A percentile compares a stretch with the other conserved stretches of the same genome.
phyloP scores from a whole-genome alignment of 2,797 vertebrate species.

The Odontamblyopus rebecca region DNA sequence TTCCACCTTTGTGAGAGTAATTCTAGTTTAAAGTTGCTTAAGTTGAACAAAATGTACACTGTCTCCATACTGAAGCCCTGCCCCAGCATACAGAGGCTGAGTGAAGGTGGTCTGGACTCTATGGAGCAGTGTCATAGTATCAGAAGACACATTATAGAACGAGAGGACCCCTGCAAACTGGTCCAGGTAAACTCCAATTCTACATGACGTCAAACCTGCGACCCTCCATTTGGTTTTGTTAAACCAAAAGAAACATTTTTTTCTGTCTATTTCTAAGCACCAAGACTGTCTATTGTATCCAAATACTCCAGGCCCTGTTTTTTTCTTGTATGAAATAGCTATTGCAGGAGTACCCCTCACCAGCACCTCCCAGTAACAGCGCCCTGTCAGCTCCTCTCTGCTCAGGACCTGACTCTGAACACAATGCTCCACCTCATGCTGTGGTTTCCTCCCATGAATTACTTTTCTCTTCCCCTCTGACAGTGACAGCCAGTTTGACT shows the following conservation, averaged over 20 bases:
- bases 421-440: no score
- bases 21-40: not conserved
- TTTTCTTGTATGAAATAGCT: not conserved
- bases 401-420: not conserved
- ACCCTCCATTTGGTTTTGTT: not conserved
- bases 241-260: constrained; percentile 1
- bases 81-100: not conserved
- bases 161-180: not conserved
- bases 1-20: no score
- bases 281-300: not conserved
- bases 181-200: constrained; percentile 2
- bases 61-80: not conserved
- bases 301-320: not conserved
- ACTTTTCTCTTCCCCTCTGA: not conserved
- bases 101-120: not conserved
- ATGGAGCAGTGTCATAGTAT: not conserved
- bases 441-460: not conserved
- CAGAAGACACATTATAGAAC: not conserved
- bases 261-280: not conserved
- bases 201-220: not conserved
- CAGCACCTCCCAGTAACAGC: constrained; percentile 1
- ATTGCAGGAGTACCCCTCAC: not conserved
- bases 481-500: not conserved
- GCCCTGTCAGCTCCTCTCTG: not conserved
- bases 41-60: not conserved